These are phyloP conservation scores for Micrastur ruficollis DNA, from an alignment of 2,797 vertebrate genomes.

Conservation along the genomic window DNA sequence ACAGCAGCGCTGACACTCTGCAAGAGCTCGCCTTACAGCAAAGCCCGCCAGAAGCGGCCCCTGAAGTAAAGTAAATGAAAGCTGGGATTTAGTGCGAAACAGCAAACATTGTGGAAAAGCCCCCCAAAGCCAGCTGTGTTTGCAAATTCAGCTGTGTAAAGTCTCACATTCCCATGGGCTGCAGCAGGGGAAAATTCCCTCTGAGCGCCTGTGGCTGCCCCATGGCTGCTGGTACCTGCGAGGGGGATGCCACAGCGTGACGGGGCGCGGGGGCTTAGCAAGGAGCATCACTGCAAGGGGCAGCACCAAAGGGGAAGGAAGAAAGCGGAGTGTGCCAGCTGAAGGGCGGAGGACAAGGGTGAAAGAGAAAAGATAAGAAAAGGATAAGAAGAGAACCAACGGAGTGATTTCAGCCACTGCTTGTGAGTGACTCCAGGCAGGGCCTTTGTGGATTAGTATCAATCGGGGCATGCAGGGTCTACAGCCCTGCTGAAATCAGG, in stretches of 20 bases:
- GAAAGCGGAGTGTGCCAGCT: background rate
- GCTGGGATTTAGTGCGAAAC: background rate
- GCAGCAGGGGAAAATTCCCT: background rate
- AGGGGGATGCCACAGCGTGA: fast-evolving
- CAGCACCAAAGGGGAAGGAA: background rate
- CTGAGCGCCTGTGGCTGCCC: background rate
- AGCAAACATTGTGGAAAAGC: constrained; percentile 38
- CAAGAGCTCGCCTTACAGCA: background rate
- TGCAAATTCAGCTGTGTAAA: constrained; percentile 40
- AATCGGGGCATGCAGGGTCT: background rate
- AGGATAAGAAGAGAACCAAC: background rate
- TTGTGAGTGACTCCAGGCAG: background rate
- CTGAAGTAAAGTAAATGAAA: constrained; percentile 22
- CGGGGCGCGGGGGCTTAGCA: fast-evolving
- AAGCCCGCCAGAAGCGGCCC: background rate
- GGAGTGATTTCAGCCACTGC: background rate
- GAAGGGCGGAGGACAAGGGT: background rate
- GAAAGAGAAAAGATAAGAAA: background rate
- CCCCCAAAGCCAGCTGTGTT: constrained; percentile 37
- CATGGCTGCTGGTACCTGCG: background rate
- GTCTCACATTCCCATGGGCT: constrained; percentile 27
- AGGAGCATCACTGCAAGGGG: background rate
- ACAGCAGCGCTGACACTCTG: background rate
- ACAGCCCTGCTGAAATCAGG: background rate
- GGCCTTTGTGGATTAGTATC: background rate